These are phyloP conservation scores for Montipora cactus DNA, from an alignment of 64 coral and sea anemone species.

Conservation along the genomic window DNA sequence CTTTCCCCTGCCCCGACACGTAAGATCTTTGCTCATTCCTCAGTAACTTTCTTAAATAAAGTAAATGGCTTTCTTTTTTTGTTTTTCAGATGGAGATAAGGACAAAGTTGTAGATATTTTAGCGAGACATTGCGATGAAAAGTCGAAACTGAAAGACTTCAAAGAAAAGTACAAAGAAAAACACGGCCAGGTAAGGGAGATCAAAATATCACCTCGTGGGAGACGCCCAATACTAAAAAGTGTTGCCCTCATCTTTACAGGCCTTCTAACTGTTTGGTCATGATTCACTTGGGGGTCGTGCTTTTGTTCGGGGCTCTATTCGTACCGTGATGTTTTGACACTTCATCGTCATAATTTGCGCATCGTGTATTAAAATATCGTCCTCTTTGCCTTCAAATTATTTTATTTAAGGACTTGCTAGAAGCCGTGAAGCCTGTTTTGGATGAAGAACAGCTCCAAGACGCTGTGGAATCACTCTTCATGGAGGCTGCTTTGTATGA, in stretches of 20 bases:
- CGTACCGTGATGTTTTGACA: too few species aligned
- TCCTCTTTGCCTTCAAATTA: background rate
- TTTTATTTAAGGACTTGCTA: conserved; percentile 44
- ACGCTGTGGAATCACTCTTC: conserved; percentile 61
- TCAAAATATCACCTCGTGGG: background rate
- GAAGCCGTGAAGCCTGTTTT: conserved; percentile 67
- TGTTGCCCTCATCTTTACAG: too few species aligned
- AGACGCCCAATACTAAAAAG: too few species aligned
- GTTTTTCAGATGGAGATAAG: conserved; percentile 57
- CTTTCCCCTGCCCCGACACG: background rate
- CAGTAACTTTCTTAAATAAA: background rate
- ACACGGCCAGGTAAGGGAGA: conserved; percentile 52
- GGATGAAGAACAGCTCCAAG: conserved; percentile 59
- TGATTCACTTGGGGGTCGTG: too few species aligned
- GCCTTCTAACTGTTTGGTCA: too few species aligned
- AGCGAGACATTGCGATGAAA: conserved; percentile 65
- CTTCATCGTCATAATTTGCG: background rate
- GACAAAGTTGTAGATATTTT: conserved; percentile 69
- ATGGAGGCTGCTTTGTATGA: conserved; percentile 36
- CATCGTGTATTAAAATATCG: background rate
- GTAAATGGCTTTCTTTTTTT: background rate
- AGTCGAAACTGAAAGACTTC: conserved; percentile 57
- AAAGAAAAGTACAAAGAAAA: conserved; percentile 74
- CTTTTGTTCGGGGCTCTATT: too few species aligned
- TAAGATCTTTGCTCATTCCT: background rate